Conservation (phyloP, 1,140 invertebrate genomes). For the Drosophila nannoptera region DNA sequence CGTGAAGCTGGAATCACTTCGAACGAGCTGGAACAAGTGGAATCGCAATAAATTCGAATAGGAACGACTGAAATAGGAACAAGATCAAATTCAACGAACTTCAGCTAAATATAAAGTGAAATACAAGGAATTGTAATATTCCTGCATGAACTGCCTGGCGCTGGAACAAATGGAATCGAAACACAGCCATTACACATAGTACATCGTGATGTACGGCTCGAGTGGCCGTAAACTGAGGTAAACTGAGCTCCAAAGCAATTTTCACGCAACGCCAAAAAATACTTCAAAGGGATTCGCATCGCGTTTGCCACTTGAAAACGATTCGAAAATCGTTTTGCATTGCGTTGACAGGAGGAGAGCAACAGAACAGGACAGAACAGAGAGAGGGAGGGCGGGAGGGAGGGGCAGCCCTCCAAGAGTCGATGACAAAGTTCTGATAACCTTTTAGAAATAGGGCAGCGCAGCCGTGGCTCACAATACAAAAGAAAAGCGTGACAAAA, state of each 20-base stretch:
- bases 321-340: slow-evolving; percentile 5
- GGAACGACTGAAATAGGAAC: too few relatives aligned
- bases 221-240: not conserved
- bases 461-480: not conserved
- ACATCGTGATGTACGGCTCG: not conserved
- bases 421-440: slow-evolving; percentile 40
- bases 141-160: too few relatives aligned
- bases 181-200: not conserved
- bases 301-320: not conserved
- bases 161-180: not conserved
- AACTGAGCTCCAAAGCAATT: slow-evolving; percentile 2
- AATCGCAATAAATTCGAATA: too few relatives aligned
- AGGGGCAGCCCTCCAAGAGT: slow-evolving; percentile 14
- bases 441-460: slow-evolving; percentile 17
- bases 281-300: not conserved
- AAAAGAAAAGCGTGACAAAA: slow-evolving; percentile 19
- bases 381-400: not conserved
- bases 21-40: not conserved
- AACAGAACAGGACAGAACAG: not conserved
- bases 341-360: not conserved
- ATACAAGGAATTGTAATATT: too few relatives aligned
- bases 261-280: slow-evolving; percentile 2
- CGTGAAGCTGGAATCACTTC: not conserved
- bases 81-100: too few relatives aligned
- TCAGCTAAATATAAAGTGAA: too few relatives aligned